phyloP scores from a whole-genome alignment of 2,797 vertebrate species.

The Chelon auratus region DNA sequence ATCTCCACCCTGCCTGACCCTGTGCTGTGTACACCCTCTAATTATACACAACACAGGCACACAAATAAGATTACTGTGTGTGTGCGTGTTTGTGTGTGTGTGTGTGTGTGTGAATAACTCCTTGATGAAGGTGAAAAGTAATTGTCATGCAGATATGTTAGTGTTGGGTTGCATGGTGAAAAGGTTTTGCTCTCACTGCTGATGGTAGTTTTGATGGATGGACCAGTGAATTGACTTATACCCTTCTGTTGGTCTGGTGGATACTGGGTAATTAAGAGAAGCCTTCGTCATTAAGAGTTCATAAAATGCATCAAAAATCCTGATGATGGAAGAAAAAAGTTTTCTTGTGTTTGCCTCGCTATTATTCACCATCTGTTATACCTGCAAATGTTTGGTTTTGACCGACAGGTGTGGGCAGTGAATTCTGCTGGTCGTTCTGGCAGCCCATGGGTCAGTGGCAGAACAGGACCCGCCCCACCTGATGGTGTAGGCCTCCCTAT shows the following conservation, averaged over 20 bases:
- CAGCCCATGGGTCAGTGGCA: slow-evolving; percentile 88
- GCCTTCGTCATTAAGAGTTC: slow-evolving; percentile 51
- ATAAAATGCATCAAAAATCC: slow-evolving; percentile 54
- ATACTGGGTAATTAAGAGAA: slow-evolving; percentile 69
- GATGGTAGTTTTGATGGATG: slow-evolving; percentile 89
- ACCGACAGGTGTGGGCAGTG: slow-evolving; percentile 88
- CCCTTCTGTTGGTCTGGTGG: slow-evolving; percentile 79
- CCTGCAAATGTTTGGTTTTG: slow-evolving; percentile 16
- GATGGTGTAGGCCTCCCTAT: slow-evolving; percentile 86
- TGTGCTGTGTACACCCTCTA: slow-evolving; percentile 94
- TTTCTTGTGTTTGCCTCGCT: background rate
- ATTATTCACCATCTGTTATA: background rate
- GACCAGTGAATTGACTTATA: slow-evolving; percentile 63
- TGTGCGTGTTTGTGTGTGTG: slow-evolving; percentile 88
- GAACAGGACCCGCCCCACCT: slow-evolving; percentile 90
- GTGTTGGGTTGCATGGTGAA: slow-evolving; percentile 79
- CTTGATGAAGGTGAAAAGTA: slow-evolving; percentile 99
- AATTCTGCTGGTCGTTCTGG: slow-evolving; percentile 87
- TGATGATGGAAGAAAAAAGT: background rate
- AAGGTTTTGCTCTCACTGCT: slow-evolving; percentile 86
- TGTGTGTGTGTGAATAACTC: slow-evolving; percentile 87
- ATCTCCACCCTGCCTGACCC: slow-evolving; percentile 94
- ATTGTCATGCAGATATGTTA: slow-evolving; percentile 97
- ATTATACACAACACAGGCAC: slow-evolving; percentile 97
- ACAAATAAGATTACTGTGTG: slow-evolving; percentile 98